Base-by-base conservation (phyloP, 2,113 vertebrate species). In the Protobothrops mucrosquamatus region DNA sequence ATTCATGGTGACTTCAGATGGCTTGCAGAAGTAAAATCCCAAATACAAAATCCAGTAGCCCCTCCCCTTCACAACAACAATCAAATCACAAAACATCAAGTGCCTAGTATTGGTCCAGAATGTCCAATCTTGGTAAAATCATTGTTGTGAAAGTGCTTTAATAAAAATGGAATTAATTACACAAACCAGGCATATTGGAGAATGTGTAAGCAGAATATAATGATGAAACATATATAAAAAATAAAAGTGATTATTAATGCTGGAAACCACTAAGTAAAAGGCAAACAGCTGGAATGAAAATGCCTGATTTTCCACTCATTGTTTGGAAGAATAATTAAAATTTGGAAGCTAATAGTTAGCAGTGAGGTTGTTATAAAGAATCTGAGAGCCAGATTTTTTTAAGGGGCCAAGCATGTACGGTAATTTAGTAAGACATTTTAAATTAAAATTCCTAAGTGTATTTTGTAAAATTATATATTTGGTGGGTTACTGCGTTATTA, bases 91-190 rank as follows among this genome's bases (percentile, higher is more conserved):
- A 69, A 69, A 18, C 34, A 14, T 22, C 22, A 34, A 90, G 22
- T 64, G 23, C 23, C 14, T 43, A 64, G 34, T 46, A 34, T 52
- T 90, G 22, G 14, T 52, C 74, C 34, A 48, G 29, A 74, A 55
- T 54, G 87, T 29, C 34, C 61, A 55, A 26, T 26, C 46, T 51
- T 54, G 88, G n/a, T 90, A 48, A 93, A 51, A 48, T 64, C 74
- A 64, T 93, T 6, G 5, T 85, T 93, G 23, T 26, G 51, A 51
- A 9, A 61, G 55, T 57, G 46, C 48, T n/a, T 92, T 46, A 87
- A 90, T 93, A 86, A 61, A 88, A 93, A 90, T 90, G 34, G 24
- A 90, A 51, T 61, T 43, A 89, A 39, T 90, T 87, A 90, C n/a
- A 52, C 39, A 57, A 51, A 48, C n/a, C 14, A 59, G 8, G 15